Conservation (phyloP, 1,140 invertebrate species). For the Drosophila elegans region DNA sequence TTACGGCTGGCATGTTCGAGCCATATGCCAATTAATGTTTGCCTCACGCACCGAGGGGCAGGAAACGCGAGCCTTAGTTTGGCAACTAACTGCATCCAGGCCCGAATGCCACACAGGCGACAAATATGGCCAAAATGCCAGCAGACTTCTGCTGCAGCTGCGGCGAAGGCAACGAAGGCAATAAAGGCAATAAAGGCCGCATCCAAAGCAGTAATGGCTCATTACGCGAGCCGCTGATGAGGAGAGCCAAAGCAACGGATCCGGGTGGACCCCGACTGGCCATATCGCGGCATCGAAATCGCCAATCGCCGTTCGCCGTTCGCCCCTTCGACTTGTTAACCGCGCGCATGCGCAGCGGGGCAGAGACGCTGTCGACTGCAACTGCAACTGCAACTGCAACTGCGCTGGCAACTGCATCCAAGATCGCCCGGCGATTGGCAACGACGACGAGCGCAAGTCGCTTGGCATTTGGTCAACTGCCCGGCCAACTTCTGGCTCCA, state of each 20-base stretch:
- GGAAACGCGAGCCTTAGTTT: conserved; percentile 31
- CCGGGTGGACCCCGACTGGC: conserved; percentile 20
- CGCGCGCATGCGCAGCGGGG: conserved; percentile 47
- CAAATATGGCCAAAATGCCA: conserved; percentile 77
- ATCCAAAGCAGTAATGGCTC: conserved; percentile 61
- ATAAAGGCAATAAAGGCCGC: conserved; percentile 58
- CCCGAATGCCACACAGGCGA: conserved; percentile 66
- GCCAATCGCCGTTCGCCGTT: conserved; percentile 7
- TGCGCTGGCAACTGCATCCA: conserved; percentile 14
- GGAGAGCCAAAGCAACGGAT: conserved; percentile 33
- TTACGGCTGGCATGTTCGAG: conserved; percentile 32
- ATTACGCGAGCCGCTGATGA: conserved; percentile 64
- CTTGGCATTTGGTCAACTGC: conserved; percentile 50
- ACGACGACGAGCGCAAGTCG: conserved; percentile 18
- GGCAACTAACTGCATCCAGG: conserved; percentile 50
- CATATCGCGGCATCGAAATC: conserved; percentile 66
- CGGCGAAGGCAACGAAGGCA: neutral
- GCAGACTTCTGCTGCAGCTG: conserved; percentile 15
- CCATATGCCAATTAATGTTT: conserved; percentile 56
- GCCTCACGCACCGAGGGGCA: conserved; percentile 54
- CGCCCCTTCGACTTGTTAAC: conserved; percentile 25
- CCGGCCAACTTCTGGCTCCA: conserved; percentile 20
- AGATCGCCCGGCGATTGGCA: conserved; percentile 57
- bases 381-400: conserved; percentile 3
- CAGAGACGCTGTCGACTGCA: conserved; percentile 17